Conservation (phyloP, 2,797 vertebrate genomes). For the Sandelia bainsii region DNA sequence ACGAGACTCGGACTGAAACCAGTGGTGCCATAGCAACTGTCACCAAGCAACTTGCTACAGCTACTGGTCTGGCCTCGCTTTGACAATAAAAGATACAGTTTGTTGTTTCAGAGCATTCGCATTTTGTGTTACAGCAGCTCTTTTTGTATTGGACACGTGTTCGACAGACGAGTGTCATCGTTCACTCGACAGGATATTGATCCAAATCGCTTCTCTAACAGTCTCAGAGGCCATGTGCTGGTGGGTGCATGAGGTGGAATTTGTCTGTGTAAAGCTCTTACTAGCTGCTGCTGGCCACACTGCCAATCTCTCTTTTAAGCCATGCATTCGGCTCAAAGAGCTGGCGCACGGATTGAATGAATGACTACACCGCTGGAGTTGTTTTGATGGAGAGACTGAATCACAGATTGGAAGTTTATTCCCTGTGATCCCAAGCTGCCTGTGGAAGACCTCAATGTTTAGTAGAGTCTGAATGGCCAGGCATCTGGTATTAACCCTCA, state of each 20-base stretch:
- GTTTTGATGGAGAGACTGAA: conserved; percentile 51
- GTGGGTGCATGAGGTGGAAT: conserved; percentile 38
- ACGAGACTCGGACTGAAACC: conserved; percentile 20
- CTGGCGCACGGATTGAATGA: conserved; percentile 37
- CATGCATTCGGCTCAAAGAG: conserved; percentile 41
- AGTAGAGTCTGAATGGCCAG: conserved; percentile 12
- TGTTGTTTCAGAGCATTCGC: conserved; percentile 40
- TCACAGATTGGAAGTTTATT: conserved; percentile 50
- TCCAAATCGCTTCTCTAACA: conserved; percentile 44
- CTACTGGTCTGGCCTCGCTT: conserved; percentile 13
- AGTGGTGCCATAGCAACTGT: conserved; percentile 62
- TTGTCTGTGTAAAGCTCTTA: conserved; percentile 60
- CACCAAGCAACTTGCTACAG: conserved; percentile 48
- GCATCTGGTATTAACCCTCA: conserved; percentile 30
- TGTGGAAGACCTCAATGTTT: conserved; percentile 44
- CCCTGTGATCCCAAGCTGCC: conserved; percentile 43
- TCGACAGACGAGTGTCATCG: conserved; percentile 29
- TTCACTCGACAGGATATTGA: conserved; percentile 65
- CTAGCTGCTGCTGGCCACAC: conserved; percentile 18
- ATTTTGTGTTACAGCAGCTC: conserved; percentile 4
- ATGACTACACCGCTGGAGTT: conserved; percentile 36
- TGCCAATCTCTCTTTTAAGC: conserved; percentile 62
- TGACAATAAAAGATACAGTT: conserved; percentile 14
- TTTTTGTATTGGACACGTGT: conserved; percentile 63
- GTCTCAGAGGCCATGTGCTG: conserved; percentile 58